A percentile compares a stretch with the other conserved stretches of the same genome.
Conservation (phyloP, 1,140 invertebrate genomes). For the Drosophila eugracilis region DNA sequence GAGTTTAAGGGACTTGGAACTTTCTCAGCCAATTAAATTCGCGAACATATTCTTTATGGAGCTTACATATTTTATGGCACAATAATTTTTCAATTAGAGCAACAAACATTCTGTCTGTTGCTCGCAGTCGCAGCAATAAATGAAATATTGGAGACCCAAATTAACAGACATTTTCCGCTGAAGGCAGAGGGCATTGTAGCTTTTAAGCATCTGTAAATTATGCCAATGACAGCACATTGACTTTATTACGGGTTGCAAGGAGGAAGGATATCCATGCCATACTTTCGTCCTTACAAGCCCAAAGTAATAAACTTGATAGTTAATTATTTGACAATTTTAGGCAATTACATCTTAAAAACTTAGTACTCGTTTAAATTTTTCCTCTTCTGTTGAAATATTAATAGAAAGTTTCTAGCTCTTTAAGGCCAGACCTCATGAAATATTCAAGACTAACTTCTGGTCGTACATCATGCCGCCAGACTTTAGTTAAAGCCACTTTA, state of each 20-base stretch:
- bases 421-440: conserved; percentile 8
- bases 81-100: conserved; percentile 81
- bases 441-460: conserved; percentile 14
- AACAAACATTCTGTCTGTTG: conserved; percentile 57
- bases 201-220: conserved; percentile 78
- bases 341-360: not conserved
- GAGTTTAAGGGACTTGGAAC: conserved; percentile 67
- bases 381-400: too few species aligned
- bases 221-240: conserved; percentile 78
- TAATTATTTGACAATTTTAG: not conserved
- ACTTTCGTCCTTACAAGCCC: too few species aligned
- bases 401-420: not conserved
- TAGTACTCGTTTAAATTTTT: not conserved
- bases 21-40: conserved; percentile 75
- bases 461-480: conserved; percentile 21
- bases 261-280: not conserved
- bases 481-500: conserved; percentile 33
- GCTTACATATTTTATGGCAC: conserved; percentile 78
- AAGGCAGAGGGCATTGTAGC: conserved; percentile 6
- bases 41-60: conserved; percentile 61
- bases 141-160: conserved; percentile 60
- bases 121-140: conserved; percentile 58
- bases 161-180: conserved; percentile 44
- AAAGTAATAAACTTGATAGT: not conserved
- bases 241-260: conserved; percentile 58